Percentiles rank a stretch among this genome's conserved stretches.
These are phyloP conservation scores for Cynopterus sphinx DNA, from an alignment of 2,797 vertebrate species.

Conservation along the genomic window DNA sequence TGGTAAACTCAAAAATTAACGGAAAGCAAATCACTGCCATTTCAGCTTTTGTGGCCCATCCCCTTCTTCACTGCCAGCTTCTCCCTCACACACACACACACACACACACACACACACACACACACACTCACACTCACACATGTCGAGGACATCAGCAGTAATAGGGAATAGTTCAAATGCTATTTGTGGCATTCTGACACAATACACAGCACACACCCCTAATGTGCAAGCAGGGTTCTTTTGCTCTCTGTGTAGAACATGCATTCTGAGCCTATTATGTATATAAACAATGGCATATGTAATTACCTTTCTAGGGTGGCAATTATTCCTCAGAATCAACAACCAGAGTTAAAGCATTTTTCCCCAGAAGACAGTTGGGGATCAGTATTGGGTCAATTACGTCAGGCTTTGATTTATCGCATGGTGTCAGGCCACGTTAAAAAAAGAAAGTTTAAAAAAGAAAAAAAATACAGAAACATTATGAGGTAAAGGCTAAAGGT, in stretches of 20 bases:
- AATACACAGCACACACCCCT: constrained; percentile 80
- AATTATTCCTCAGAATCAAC: constrained; percentile 85
- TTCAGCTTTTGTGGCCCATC: neutral
- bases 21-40: constrained; percentile 63
- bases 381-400: constrained; percentile 83
- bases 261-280: constrained; percentile 85
- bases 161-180: constrained; percentile 74
- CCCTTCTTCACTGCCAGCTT: constrained; percentile 45
- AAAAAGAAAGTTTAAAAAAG: constrained; percentile 38
- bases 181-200: constrained; percentile 84
- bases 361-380: constrained; percentile 78
- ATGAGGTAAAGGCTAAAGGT: constrained; percentile 79
- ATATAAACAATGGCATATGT: constrained; percentile 87
- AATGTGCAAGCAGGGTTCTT: constrained; percentile 81
- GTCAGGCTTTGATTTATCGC: constrained; percentile 82
- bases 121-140: neutral
- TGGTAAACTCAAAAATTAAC: constrained; percentile 73
- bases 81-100: constrained; percentile 14
- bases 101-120: neutral
- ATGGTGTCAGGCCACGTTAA: constrained; percentile 77
- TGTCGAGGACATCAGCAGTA: constrained; percentile 62
- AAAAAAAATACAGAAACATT: neutral
- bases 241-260: constrained; percentile 78
- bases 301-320: constrained; percentile 87
- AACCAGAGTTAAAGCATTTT: constrained; percentile 81